These are phyloP conservation scores for Sorex maritimensis DNA, from an alignment of 2,797 vertebrate species.

Conservation along the genomic window DNA sequence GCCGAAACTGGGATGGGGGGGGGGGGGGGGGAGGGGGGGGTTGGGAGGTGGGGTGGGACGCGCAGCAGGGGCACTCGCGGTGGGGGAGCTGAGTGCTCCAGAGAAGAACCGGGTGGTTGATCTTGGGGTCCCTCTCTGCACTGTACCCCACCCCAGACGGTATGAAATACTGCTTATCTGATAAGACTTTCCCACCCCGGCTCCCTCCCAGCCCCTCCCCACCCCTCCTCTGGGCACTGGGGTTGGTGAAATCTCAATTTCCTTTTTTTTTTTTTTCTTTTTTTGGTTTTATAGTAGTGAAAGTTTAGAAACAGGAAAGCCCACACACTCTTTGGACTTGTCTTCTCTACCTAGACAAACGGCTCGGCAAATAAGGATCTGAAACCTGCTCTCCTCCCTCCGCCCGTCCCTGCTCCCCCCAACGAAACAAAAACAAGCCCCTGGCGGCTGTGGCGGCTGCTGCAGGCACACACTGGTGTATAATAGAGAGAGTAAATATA, in stretches of 20 bases:
- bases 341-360: slow-evolving; percentile 91
- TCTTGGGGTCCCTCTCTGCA: slow-evolving; percentile 80
- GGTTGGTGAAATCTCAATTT: slow-evolving; percentile 90
- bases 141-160: slow-evolving; percentile 79
- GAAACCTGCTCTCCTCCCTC: slow-evolving; percentile 92
- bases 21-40: no score
- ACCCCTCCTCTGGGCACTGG: slow-evolving; percentile 90
- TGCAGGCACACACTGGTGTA: slow-evolving; percentile 99
- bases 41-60: slow-evolving; percentile 36
- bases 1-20: not conserved
- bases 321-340: slow-evolving; percentile 93
- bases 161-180: slow-evolving; percentile 91
- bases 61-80: slow-evolving; percentile 67
- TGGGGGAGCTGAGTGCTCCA: slow-evolving; percentile 54
- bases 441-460: slow-evolving; percentile 94
- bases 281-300: slow-evolving; percentile 93
- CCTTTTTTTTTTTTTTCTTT: slow-evolving; percentile 89
- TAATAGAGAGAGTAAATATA: slow-evolving; percentile 95
- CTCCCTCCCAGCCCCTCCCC: slow-evolving; percentile 74
- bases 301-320: slow-evolving; percentile 93
- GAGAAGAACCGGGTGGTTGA: slow-evolving; percentile 84
- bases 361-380: slow-evolving; percentile 91
- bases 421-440: slow-evolving; percentile 93
- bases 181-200: slow-evolving; percentile 86
- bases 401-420: slow-evolving; percentile 91